Evolutionary conservation across 2,888 invertebrate species (phyloP).

Genomic region (Acanthococcus lagerstroemiae): DNA sequence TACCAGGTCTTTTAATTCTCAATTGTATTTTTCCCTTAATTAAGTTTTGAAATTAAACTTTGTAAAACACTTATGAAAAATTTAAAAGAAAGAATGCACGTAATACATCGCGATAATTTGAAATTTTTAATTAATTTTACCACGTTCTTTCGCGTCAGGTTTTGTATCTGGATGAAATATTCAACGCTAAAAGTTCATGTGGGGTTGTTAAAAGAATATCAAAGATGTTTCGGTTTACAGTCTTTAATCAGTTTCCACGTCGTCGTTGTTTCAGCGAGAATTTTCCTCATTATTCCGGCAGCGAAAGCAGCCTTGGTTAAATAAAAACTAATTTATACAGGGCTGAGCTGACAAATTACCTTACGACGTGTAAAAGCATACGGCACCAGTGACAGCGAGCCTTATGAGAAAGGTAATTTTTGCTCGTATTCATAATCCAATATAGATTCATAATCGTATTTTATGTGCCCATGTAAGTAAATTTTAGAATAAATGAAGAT

Average conservation of each 20-base stretch:
- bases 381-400: too few relatives aligned
- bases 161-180: background rate
- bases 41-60: background rate
- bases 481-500: too few relatives aligned
- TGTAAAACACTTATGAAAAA: background rate
- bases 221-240: background rate
- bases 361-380: too few relatives aligned
- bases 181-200: background rate
- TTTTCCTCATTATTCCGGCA: too few relatives aligned
- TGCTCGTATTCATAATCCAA: too few relatives aligned
- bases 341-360: too few relatives aligned
- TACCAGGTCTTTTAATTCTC: conserved; percentile 4
- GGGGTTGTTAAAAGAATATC: background rate
- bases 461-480: too few relatives aligned
- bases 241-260: background rate
- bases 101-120: background rate
- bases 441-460: too few relatives aligned
- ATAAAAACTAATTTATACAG: too few relatives aligned
- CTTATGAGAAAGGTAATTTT: too few relatives aligned
- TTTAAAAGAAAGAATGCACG: background rate
- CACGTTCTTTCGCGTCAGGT: background rate
- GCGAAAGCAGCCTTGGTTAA: too few relatives aligned
- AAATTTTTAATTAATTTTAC: background rate
- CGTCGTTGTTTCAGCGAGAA: too few relatives aligned
- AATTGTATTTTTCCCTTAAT: conserved; percentile 11